Conservation (phyloP, 2,888 invertebrate species). For the Clanis bilineata region DNA sequence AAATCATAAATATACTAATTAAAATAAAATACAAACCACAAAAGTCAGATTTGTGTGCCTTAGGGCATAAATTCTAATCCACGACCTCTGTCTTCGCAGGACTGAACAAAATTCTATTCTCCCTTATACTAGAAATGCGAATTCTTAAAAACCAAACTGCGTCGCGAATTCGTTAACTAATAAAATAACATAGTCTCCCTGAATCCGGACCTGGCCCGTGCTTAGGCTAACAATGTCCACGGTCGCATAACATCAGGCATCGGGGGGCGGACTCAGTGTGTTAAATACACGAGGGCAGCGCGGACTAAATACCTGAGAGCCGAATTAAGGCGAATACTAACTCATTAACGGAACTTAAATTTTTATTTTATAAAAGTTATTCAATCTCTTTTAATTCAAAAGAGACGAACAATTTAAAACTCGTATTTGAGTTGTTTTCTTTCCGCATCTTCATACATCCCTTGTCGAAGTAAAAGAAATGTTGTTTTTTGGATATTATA, state of each 20-base stretch:
- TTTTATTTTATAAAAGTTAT: not conserved
- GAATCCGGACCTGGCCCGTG: not conserved
- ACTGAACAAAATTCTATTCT: not conserved
- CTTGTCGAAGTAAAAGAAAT: too few relatives aligned
- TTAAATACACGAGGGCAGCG: constrained; percentile 1
- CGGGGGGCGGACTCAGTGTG: constrained; percentile 6
- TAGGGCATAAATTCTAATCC: too few relatives aligned
- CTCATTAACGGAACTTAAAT: not conserved
- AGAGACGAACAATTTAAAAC: too few relatives aligned
- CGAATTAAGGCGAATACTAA: constrained; percentile 6
- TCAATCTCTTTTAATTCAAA: not conserved
- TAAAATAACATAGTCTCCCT: constrained; percentile 1
- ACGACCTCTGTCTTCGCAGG: too few relatives aligned
- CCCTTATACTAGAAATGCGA: not conserved
- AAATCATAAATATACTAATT: too few relatives aligned
- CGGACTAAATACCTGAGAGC: constrained; percentile 18
- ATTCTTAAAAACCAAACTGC: not conserved
- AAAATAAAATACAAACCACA: too few relatives aligned
- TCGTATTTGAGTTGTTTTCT: too few relatives aligned
- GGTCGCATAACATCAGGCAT: constrained; percentile 12
- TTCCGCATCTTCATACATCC: too few relatives aligned
- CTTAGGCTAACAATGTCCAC: constrained; percentile 12
- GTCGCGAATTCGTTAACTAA: not conserved
- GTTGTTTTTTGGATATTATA: too few relatives aligned
- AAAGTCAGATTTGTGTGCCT: too few relatives aligned